Percentiles rank a stretch among this genome's conserved stretches.
Evolutionary conservation across 2,797 vertebrate species (phyloP).

Genomic region (Sebastes iracundus): DNA sequence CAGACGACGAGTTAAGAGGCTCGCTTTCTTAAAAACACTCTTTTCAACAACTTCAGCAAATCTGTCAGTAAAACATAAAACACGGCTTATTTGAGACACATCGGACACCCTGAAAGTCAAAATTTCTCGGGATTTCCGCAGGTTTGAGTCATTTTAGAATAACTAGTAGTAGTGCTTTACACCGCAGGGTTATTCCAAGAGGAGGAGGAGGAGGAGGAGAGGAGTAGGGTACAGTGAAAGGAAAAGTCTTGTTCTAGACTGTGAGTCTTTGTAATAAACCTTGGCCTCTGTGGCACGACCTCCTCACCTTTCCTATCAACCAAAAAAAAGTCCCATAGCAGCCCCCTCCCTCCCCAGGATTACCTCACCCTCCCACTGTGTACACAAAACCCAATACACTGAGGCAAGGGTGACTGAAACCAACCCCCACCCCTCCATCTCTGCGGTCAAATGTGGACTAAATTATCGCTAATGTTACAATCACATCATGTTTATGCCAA

Average conservation of each 20-base stretch:
- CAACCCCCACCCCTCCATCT: conserved; percentile 35
- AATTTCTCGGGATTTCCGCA: conserved; percentile 16
- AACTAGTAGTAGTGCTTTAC: neutral
- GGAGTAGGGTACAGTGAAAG: conserved; percentile 33
- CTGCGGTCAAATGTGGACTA: conserved; percentile 54
- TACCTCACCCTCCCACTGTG: conserved; percentile 67
- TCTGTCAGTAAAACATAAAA: conserved; percentile 46
- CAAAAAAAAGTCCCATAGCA: conserved; percentile 84
- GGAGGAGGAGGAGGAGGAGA: conserved; percentile 8
- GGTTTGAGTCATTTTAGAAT: conserved; percentile 26
- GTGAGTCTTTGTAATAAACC: conserved; percentile 44
- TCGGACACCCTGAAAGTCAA: conserved; percentile 1
- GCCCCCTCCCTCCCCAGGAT: conserved; percentile 36
- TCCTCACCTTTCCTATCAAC: conserved; percentile 84
- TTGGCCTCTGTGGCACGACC: conserved; percentile 81
- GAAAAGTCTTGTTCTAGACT: conserved; percentile 74
- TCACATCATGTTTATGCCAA: conserved; percentile 70
- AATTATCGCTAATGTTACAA: conserved; percentile 72
- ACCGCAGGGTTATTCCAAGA: neutral
- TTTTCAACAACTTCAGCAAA: conserved; percentile 57
- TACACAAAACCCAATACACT: conserved; percentile 66
- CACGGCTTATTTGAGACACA: conserved; percentile 38
- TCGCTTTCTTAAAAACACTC: conserved; percentile 28
- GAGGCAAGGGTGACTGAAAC: conserved; percentile 11
- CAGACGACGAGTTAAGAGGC: conserved; percentile 20